These are phyloP conservation scores for Sinhomidia bicolor DNA, from an alignment of 2,888 invertebrate species.

Conservation along the genomic window DNA sequence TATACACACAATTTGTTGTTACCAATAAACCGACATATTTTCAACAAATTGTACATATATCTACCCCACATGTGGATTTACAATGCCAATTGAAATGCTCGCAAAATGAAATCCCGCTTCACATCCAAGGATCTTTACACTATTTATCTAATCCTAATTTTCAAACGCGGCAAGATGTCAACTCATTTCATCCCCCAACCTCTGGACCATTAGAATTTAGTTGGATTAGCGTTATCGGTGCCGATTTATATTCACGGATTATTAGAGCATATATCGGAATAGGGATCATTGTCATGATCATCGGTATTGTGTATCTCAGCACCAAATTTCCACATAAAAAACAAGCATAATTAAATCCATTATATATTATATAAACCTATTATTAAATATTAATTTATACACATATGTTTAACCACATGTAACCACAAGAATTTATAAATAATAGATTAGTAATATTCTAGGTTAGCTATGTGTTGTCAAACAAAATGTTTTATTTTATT, in stretches of 20 bases:
- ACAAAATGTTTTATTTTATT: too few relatives aligned
- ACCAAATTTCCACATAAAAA: too few relatives aligned
- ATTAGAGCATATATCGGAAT: not conserved
- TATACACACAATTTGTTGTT: slow-evolving; percentile 39
- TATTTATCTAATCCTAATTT: slow-evolving; percentile 10
- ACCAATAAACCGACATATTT: not conserved
- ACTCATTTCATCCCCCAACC: not conserved
- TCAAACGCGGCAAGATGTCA: not conserved
- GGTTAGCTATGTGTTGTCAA: too few relatives aligned
- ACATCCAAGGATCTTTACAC: slow-evolving; percentile 51
- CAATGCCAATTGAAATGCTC: slow-evolving; percentile 29
- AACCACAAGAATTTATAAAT: too few relatives aligned
- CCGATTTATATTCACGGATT: not conserved
- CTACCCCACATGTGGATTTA: not conserved
- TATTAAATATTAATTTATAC: too few relatives aligned
- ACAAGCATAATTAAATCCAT: too few relatives aligned
- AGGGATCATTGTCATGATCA: not conserved
- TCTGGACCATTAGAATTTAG: not conserved
- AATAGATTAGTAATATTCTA: too few relatives aligned
- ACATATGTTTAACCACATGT: too few relatives aligned
- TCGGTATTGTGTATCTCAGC: too few relatives aligned
- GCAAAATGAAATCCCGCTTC: not conserved
- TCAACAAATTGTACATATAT: not conserved
- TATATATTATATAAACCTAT: too few relatives aligned
- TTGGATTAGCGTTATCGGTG: not conserved